These are phyloP conservation scores for Chymomyza fuscimana DNA, from an alignment of 2,888 invertebrate species.

Conservation along the genomic window DNA sequence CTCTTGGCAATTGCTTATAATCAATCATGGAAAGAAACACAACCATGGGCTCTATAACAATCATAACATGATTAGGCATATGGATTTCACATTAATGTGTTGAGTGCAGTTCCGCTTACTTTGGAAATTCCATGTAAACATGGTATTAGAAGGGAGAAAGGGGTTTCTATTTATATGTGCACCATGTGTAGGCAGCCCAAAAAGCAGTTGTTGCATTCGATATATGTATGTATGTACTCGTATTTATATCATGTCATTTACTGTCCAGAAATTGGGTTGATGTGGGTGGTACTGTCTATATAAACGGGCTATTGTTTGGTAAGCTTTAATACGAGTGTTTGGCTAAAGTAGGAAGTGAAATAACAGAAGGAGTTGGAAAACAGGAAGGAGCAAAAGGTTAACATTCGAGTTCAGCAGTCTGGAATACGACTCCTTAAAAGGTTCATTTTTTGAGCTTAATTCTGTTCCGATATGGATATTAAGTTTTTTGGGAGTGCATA, in stretches of 20 bases:
- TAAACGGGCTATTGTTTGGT: too few relatives aligned
- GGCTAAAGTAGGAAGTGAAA: too few relatives aligned
- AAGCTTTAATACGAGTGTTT: too few relatives aligned
- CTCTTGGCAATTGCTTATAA: constrained; percentile 43
- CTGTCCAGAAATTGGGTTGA: too few relatives aligned
- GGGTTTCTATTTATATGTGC: background rate
- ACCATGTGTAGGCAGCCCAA: background rate
- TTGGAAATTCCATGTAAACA: background rate
- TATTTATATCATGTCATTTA: background rate
- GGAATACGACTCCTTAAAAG: too few relatives aligned
- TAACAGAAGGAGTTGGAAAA: too few relatives aligned
- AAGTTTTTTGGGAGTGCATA: too few relatives aligned
- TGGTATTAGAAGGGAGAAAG: background rate
- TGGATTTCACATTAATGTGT: background rate
- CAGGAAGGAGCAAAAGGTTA: too few relatives aligned
- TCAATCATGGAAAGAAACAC: constrained; percentile 48
- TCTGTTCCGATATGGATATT: too few relatives aligned
- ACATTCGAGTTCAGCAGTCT: too few relatives aligned
- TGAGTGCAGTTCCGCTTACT: background rate
- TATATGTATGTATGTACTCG: background rate
- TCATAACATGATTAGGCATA: background rate
- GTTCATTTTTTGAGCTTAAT: too few relatives aligned
- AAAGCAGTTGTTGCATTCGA: background rate
- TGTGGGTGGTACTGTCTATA: too few relatives aligned
- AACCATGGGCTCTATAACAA: background rate